Base-by-base conservation (phyloP, 2,888 invertebrate genomes). In the Yponomeuta sedellus region DNA sequence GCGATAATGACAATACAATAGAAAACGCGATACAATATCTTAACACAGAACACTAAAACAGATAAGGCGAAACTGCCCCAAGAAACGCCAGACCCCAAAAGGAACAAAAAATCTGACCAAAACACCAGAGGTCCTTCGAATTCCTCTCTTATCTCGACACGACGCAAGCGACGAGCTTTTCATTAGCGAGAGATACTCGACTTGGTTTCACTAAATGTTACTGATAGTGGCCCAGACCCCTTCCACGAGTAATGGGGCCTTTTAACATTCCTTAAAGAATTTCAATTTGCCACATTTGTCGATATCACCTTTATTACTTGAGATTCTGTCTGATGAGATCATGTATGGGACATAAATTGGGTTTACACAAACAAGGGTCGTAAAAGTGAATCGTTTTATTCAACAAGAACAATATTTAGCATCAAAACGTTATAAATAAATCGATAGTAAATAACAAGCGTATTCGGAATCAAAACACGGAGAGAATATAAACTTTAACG, bases 231-330 rank as follows among this genome's bases (percentile, higher is more conserved):
- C 59, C 3, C 16, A 4, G 25, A 28, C 10, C 8, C 28, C 12
- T 61, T 11, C 20, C 3, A 52, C 44, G 44, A 52, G 16, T 59
- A 25, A 62, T 34, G 39, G 10, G n/a, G 10, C 62, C 63, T 63
- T 63, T 63, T 63, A 63, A 63, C 34, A 62, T 62, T 62, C 62
- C 19, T 62, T 22, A 28, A 11, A 34, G 62, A 62, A 10, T 39
- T 22, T 12, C 28, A 39, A 62, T 39, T 62, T 39, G 62, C 62
- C 62, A 62, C 39, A 10, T 62, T 62, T 62, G 39, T 19, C 25
- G 22, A 52, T 52, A 22, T 59, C 11, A 59, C 25, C 59, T 59
- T 59, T 22, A 59, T 59, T 59, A 25, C 20, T 59, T 12, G 22
- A 25, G 10, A 59, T 20, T 20, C 22, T 11, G n/a, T 59, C 11